A percentile compares a stretch with the other conserved stretches of the same genome.
These are phyloP conservation scores for Drosophila mayri DNA, from an alignment of 1,140 invertebrate species.

Conservation along the genomic window DNA sequence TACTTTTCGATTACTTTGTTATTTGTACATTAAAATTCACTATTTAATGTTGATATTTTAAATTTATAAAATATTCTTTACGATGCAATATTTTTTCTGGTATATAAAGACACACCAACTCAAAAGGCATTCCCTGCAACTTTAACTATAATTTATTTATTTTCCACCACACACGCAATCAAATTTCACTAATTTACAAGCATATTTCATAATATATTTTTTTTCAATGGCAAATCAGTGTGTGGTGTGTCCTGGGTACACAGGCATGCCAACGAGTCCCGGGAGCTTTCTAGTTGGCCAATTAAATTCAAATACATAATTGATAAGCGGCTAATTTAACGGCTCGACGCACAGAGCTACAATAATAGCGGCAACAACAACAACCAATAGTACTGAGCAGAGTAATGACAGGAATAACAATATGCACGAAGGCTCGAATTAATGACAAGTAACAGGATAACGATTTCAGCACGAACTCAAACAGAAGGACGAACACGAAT, in stretches of 20 bases:
- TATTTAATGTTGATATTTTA: no score
- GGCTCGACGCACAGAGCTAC: slow-evolving; percentile 49
- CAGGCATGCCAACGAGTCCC: slow-evolving; percentile 24
- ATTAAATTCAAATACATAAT: slow-evolving; percentile 79
- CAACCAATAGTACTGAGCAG: neutral
- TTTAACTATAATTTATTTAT: slow-evolving; percentile 15
- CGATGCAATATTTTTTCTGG: no score
- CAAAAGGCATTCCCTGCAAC: neutral
- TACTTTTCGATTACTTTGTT: no score
- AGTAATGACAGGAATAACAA: slow-evolving; percentile 51
- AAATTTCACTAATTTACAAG: slow-evolving; percentile 15
- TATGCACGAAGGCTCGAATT: slow-evolving; percentile 54
- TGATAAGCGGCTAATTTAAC: slow-evolving; percentile 78
- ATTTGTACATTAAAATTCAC: no score
- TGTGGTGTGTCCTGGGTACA: slow-evolving; percentile 10
- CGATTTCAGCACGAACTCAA: slow-evolving; percentile 73
- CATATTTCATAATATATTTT: neutral
- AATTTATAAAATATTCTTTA: no score
- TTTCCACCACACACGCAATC: slow-evolving; percentile 5
- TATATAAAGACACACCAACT: neutral
- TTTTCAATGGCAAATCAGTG: slow-evolving; percentile 22
- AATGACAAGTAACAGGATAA: slow-evolving; percentile 80
- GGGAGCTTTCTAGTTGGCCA: slow-evolving; percentile 49
- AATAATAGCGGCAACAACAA: slow-evolving; percentile 36
- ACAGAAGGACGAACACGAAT: slow-evolving; percentile 21